phyloP scores from a whole-genome alignment of 2,113 vertebrate genomes.

The Rafetus swinhoei region DNA sequence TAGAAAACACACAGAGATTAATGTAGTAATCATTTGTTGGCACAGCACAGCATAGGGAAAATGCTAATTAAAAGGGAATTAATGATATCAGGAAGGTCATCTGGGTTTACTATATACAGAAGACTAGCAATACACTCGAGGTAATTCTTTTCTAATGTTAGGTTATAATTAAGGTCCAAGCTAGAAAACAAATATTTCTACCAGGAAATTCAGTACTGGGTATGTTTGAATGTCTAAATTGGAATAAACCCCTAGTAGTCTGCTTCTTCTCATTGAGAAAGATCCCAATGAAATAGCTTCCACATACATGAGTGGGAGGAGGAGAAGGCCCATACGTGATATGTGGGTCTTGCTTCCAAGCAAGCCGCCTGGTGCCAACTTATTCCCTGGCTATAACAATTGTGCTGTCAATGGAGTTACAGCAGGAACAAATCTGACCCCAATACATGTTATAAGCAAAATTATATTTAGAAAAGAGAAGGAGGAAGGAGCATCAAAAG shows the following conservation, averaged over 20 bases:
- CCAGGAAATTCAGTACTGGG: background rate
- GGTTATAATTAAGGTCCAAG: background rate
- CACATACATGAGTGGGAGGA: background rate
- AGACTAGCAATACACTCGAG: background rate
- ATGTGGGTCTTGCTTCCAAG: background rate
- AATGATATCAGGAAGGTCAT: background rate
- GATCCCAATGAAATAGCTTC: background rate
- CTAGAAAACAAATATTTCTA: background rate
- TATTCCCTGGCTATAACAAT: background rate
- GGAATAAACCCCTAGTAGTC: background rate
- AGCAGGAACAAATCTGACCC: background rate
- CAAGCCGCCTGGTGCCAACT: background rate
- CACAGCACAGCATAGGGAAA: slow-evolving; percentile 7
- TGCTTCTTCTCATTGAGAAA: background rate
- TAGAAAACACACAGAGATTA: background rate
- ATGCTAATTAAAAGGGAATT: slow-evolving; percentile 44
- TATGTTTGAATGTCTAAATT: background rate
- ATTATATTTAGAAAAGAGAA: background rate
- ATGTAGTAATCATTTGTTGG: background rate
- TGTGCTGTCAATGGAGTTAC: background rate
- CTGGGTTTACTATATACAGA: background rate
- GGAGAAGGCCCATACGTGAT: background rate
- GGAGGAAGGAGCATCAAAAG: background rate
- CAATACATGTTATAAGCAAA: background rate
- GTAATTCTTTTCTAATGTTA: background rate